Percentiles rank a stretch among this genome's conserved stretches.
These are phyloP conservation scores for Crypturellus undulatus DNA, from an alignment of 2,113 vertebrate genomes.

Conservation along the genomic window DNA sequence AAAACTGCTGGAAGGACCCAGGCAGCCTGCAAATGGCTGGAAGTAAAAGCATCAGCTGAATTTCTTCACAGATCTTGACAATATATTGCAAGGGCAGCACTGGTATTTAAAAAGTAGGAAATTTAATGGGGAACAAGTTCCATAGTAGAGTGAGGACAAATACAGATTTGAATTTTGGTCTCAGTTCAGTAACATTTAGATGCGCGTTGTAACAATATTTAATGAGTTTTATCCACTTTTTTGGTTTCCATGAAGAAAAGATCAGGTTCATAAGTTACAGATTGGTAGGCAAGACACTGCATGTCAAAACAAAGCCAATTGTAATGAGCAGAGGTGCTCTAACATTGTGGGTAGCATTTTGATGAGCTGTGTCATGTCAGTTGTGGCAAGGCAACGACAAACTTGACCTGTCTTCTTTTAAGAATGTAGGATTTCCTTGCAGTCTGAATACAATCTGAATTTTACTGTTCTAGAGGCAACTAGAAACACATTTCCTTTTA, in stretches of 20 bases:
- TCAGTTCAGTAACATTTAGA: neutral
- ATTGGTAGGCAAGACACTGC: neutral
- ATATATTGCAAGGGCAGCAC: neutral
- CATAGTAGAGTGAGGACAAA: neutral
- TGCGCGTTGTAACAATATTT: neutral
- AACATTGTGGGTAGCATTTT: neutral
- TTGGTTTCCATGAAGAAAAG: constrained; percentile 8
- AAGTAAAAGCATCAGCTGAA: neutral
- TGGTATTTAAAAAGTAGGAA: neutral
- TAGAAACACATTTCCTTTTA: neutral
- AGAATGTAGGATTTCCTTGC: neutral
- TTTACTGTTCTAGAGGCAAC: neutral
- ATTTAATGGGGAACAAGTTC: neutral
- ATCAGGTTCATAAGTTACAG: rapidly evolving
- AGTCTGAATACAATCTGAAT: neutral
- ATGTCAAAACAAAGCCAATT: neutral
- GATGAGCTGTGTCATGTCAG: neutral
- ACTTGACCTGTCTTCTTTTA: neutral
- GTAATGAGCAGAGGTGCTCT: neutral
- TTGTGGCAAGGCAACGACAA: neutral
- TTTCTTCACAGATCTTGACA: neutral
- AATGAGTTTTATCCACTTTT: neutral
- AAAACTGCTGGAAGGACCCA: constrained; percentile 36
- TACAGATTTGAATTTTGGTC: neutral
- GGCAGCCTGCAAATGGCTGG: neutral